Evolutionary conservation across 2,113 vertebrate genomes (phyloP).

Genomic region (Rousettus leschenaultii): DNA sequence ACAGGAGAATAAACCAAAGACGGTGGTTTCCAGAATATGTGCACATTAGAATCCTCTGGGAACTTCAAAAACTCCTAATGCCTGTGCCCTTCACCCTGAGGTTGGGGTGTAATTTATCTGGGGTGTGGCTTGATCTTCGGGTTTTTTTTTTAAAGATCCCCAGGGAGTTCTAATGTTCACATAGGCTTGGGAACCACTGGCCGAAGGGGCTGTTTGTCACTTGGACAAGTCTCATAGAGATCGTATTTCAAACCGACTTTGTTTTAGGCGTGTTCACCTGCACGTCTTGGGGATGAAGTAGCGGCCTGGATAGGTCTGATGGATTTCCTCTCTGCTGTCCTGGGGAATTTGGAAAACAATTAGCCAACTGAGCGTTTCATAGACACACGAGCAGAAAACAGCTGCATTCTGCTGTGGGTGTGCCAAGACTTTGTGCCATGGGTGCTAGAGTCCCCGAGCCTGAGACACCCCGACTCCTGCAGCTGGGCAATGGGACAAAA

Average conservation of each 20-base stretch:
- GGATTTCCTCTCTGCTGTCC: conserved; percentile 2
- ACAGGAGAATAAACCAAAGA: neutral
- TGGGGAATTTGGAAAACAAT: conserved; percentile 48
- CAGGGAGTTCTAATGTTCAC: neutral
- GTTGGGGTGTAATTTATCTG: neutral
- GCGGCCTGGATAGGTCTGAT: neutral
- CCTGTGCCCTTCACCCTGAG: neutral
- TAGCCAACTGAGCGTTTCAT: conserved; percentile 17
- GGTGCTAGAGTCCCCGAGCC: neutral
- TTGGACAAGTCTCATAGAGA: neutral
- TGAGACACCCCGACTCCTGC: neutral
- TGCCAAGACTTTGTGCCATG: neutral
- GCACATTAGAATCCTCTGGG: neutral
- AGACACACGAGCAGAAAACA: neutral
- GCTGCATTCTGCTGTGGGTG: conserved; percentile 35
- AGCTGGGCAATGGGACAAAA: neutral
- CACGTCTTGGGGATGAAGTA: neutral
- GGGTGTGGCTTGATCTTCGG: no score
- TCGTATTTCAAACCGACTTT: neutral
- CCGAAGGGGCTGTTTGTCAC: neutral
- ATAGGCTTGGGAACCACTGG: neutral
- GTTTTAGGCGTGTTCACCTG: fast-evolving
- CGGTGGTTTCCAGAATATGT: neutral
- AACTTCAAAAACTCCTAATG: neutral
- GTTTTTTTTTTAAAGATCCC: neutral